Conservation (phyloP, 2,113 vertebrate genomes). For the Myiozetetes cayanensis region DNA sequence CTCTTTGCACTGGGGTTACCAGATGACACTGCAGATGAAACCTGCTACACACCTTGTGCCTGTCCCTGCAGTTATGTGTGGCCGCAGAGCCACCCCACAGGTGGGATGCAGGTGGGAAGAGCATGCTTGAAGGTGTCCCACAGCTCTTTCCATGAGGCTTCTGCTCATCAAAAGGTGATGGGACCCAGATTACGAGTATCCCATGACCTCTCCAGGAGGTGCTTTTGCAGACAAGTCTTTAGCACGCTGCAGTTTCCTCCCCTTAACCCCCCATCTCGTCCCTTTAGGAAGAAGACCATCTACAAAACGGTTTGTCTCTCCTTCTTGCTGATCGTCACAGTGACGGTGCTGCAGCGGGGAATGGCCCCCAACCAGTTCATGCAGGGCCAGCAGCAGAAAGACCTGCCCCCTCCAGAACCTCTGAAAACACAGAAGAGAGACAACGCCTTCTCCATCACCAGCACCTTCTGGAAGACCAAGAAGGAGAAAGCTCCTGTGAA, state of each 20-base stretch:
- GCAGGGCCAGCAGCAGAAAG: constrained; percentile 67
- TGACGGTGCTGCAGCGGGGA: constrained; percentile 83
- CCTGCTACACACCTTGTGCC: background rate
- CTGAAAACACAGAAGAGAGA: constrained; percentile 45
- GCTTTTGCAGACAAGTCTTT: background rate
- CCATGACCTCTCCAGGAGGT: background rate
- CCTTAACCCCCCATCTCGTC: background rate
- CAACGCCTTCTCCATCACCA: background rate
- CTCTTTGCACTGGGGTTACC: background rate
- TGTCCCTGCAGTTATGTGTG: background rate
- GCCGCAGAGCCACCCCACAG: background rate
- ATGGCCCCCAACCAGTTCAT: constrained; percentile 74
- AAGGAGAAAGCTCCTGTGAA: constrained; percentile 1
- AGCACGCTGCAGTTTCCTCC: background rate
- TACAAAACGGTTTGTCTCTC: constrained; percentile 82
- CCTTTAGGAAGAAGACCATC: constrained; percentile 81
- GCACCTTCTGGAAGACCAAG: constrained; percentile 82
- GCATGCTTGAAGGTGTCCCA: background rate
- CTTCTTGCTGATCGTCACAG: constrained; percentile 78
- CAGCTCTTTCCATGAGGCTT: background rate
- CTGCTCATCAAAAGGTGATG: background rate
- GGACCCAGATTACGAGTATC: background rate
- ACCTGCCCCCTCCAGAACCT: background rate
- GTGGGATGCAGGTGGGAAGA: background rate
- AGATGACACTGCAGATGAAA: background rate